A percentile compares a stretch with the other conserved stretches of the same genome.
Conservation (phyloP, 1,140 invertebrate genomes). For the Pomacea maculata region DNA sequence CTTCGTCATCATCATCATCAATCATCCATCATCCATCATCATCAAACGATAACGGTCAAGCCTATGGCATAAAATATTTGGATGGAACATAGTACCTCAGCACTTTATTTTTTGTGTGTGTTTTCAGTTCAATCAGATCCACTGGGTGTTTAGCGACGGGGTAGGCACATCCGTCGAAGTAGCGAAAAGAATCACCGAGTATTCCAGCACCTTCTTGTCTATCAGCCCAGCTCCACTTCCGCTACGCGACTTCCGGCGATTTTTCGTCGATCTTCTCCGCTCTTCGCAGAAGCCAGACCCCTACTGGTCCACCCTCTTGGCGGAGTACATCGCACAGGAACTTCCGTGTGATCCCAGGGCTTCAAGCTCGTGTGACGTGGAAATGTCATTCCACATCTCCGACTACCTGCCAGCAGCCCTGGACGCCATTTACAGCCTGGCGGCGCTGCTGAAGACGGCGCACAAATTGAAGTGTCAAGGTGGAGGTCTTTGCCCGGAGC, state of each 20-base stretch:
- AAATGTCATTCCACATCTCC: not conserved
- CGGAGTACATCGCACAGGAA: conserved; percentile 3
- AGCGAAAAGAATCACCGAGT: not conserved
- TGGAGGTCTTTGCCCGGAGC: conserved; percentile 1
- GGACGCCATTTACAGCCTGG: conserved; percentile 19
- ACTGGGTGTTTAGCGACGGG: conserved; percentile 24
- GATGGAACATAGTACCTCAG: no score
- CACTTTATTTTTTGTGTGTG: no score
- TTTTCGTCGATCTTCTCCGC: conserved; percentile 16
- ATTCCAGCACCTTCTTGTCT: conserved; percentile 4
- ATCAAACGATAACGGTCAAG: no score
- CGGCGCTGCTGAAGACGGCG: conserved; percentile 11
- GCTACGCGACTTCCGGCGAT: conserved; percentile 21
- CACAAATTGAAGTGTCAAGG: conserved; percentile 6
- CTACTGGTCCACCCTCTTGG: conserved; percentile 8
- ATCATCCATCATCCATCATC: no score
- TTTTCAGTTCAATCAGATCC: conserved; percentile 10
- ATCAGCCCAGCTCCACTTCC: conserved; percentile 14
- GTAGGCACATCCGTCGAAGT: conserved; percentile 8
- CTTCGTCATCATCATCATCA: no score
- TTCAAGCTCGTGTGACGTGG: not conserved
- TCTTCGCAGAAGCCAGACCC: not conserved
- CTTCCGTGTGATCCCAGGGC: not conserved
- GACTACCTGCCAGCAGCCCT: conserved; percentile 19
- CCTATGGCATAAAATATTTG: no score